phyloP scores from a whole-genome alignment of 2,888 invertebrate species.

The Drosophila neotestacea region DNA sequence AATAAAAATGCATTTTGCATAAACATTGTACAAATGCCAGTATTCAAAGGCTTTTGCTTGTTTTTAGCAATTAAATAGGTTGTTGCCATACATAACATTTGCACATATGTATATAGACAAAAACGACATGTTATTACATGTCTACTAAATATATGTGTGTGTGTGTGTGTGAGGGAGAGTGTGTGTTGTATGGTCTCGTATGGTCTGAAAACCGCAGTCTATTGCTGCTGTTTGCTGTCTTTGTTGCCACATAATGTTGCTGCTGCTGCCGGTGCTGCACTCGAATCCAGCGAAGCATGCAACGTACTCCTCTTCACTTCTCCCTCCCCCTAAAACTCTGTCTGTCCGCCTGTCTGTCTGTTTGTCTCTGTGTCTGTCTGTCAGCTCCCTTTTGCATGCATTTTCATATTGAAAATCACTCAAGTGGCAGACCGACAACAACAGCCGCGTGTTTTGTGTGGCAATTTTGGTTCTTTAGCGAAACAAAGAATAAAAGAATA shows the following conservation, averaged over 20 bases:
- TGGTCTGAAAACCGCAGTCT: conserved; percentile 69
- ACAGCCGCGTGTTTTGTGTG: conserved; percentile 39
- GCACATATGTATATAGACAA: conserved; percentile 17
- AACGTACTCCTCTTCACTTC: conserved; percentile 35
- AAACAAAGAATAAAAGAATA: conserved; percentile 7
- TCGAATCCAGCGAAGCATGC: conserved; percentile 65
- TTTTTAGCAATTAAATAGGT: conserved; percentile 50
- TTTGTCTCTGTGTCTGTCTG: conserved; percentile 39
- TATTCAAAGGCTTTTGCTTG: conserved; percentile 27
- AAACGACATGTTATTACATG: conserved; percentile 27
- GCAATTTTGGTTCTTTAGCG: conserved; percentile 67
- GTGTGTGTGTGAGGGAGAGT: neutral
- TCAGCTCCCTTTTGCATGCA: conserved; percentile 65
- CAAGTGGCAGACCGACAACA: conserved; percentile 72
- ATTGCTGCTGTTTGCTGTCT: conserved; percentile 47
- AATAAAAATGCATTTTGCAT: conserved; percentile 32
- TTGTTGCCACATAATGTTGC: conserved; percentile 68
- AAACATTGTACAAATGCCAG: conserved; percentile 27
- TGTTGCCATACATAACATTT: conserved; percentile 31
- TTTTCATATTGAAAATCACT: conserved; percentile 79
- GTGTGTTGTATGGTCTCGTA: conserved; percentile 30
- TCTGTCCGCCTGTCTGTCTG: conserved; percentile 18
- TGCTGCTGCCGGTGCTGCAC: conserved; percentile 45
- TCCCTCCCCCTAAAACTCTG: conserved; percentile 8
- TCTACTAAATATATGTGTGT: conserved; percentile 20